These are phyloP conservation scores for Craniophora ligustri DNA, from an alignment of 2,888 invertebrate species.

Conservation along the genomic window DNA sequence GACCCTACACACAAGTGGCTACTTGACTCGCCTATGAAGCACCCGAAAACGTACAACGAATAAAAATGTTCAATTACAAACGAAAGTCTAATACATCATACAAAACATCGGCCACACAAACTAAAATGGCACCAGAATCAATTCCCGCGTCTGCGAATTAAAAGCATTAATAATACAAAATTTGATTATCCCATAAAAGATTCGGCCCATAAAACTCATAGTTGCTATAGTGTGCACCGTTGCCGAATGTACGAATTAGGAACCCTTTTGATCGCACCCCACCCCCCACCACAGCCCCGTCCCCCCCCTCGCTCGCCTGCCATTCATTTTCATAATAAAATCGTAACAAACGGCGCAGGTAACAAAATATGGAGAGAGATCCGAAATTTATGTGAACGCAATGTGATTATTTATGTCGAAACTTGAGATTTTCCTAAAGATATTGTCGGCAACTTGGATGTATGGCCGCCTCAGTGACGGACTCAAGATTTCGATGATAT, in stretches of 20 bases:
- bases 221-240: constrained; percentile 82
- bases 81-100: constrained; percentile 33
- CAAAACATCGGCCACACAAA: constrained; percentile 35
- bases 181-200: constrained; percentile 89
- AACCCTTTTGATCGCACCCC: constrained; percentile 84
- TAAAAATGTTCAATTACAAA: constrained; percentile 15
- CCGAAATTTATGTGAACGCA: constrained; percentile 82
- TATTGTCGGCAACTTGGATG: constrained; percentile 58
- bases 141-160: constrained; percentile 80
- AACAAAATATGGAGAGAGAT: constrained; percentile 87
- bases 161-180: constrained; percentile 87
- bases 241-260: constrained; percentile 86
- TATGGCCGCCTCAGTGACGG: constrained; percentile 49
- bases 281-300: constrained; percentile 55
- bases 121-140: constrained; percentile 66
- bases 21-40: constrained; percentile 14
- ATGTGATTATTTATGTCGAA: constrained; percentile 79
- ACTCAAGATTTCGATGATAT: constrained; percentile 48
- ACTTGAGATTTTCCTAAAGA: constrained; percentile 72
- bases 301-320: constrained; percentile 70
- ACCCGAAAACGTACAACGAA: constrained; percentile 34
- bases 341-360: constrained; percentile 88
- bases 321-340: constrained; percentile 89
- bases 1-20: constrained; percentile 10
- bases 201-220: constrained; percentile 87